A percentile compares a stretch with the other conserved stretches of the same genome.
Evolutionary conservation across 2,888 invertebrate genomes (phyloP).

Genomic region (Junonia oenone): DNA sequence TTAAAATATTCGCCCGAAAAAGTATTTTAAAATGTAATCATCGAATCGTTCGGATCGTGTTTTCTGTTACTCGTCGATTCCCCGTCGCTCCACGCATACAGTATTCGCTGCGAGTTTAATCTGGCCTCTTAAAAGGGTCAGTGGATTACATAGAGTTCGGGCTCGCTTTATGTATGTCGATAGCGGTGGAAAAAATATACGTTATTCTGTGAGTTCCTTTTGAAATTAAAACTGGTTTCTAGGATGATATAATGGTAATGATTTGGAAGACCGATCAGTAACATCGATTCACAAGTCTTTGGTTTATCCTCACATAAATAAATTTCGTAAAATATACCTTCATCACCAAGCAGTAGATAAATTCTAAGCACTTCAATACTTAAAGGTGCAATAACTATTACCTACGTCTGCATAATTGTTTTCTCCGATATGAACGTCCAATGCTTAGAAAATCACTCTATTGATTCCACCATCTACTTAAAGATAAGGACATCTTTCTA

Average conservation of each 20-base stretch:
- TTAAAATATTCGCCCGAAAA: not conserved
- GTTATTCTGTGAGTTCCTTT: not conserved
- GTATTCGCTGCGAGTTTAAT: slow-evolving; percentile 21
- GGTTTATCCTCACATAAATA: too few species aligned
- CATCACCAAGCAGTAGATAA: too few species aligned
- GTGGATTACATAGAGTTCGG: slow-evolving; percentile 20
- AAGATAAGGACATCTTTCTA: too few species aligned
- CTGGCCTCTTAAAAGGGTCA: slow-evolving; percentile 18
- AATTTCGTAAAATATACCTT: too few species aligned
- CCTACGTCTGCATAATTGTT: too few species aligned
- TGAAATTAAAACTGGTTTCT: not conserved
- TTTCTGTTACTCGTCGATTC: slow-evolving; percentile 13
- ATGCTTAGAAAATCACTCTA: too few species aligned
- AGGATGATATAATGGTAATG: not conserved
- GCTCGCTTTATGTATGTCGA: slow-evolving; percentile 9
- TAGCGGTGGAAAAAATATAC: not conserved
- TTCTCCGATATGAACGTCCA: too few species aligned
- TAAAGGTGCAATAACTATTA: too few species aligned
- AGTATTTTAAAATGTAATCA: slow-evolving; percentile 13
- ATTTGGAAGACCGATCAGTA: too few species aligned
- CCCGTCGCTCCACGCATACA: slow-evolving; percentile 10
- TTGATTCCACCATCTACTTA: too few species aligned
- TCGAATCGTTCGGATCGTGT: slow-evolving; percentile 3
- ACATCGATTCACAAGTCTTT: too few species aligned
- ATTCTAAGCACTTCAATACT: too few species aligned